Evolutionary conservation across 2,113 vertebrate genomes (phyloP).

Genomic region (Pseudopipra pipra): DNA sequence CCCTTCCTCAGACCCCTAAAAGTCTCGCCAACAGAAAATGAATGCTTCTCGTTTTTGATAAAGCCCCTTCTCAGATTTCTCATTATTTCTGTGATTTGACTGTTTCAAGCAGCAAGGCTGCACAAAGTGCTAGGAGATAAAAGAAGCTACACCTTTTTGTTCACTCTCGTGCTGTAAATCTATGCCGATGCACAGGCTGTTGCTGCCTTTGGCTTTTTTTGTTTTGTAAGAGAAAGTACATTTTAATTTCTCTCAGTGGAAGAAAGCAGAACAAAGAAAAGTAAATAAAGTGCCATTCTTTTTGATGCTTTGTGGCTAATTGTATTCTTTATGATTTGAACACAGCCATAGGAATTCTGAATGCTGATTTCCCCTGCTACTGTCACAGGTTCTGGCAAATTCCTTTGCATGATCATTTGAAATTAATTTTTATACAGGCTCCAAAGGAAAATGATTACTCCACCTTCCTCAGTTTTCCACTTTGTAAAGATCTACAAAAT

Average conservation of each 20-base stretch:
- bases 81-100: neutral
- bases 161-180: neutral
- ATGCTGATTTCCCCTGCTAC: neutral
- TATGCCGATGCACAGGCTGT: neutral
- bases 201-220: neutral
- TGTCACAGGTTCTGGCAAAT: neutral
- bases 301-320: slow-evolving; percentile 1
- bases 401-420: neutral
- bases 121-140: neutral
- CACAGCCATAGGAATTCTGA: neutral
- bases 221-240: neutral
- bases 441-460: neutral
- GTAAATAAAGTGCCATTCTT: neutral
- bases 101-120: neutral
- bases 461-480: neutral
- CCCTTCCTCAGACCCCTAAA: neutral
- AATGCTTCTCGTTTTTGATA: neutral
- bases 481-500: neutral
- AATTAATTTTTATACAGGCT: neutral
- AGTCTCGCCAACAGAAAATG: neutral
- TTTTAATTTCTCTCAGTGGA: neutral
- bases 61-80: neutral
- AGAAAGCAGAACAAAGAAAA: neutral
- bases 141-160: neutral
- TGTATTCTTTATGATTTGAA: slow-evolving; percentile 8